Evolutionary conservation across 64 coral and sea anemone species (phyloP).

Genomic region (Pocillopora damicornis): DNA sequence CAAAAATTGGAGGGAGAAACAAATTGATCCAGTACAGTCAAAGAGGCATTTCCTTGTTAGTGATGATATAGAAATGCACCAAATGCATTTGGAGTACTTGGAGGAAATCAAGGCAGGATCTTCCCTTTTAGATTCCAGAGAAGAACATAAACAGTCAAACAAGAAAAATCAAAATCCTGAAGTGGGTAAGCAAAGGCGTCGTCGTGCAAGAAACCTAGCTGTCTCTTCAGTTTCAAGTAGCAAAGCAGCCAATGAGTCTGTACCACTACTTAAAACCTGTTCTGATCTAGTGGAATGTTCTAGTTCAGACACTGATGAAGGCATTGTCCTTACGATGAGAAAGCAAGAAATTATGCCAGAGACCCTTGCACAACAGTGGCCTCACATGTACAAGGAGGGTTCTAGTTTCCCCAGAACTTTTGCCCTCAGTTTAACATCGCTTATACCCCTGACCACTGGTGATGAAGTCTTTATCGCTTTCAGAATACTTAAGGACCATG

Average conservation of each 20-base stretch:
- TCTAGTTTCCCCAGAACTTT: conserved; percentile 51
- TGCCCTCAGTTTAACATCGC: conserved; percentile 39
- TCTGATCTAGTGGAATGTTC: background rate
- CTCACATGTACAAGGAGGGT: conserved; percentile 49
- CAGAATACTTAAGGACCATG: conserved; percentile 6
- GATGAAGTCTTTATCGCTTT: conserved; percentile 27
- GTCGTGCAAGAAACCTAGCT: conserved; percentile 19
- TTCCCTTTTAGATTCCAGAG: background rate
- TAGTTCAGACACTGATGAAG: background rate
- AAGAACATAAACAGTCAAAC: background rate
- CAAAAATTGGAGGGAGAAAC: background rate
- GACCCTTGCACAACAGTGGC: conserved; percentile 27
- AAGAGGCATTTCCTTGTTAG: background rate
- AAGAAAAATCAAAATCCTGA: background rate
- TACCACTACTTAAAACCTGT: background rate
- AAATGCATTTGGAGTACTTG: conserved; percentile 8
- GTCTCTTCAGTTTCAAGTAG: no score
- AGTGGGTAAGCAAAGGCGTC: background rate
- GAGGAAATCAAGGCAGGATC: background rate
- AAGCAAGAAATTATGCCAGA: conserved; percentile 14
- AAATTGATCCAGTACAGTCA: background rate
- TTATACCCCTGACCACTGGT: background rate
- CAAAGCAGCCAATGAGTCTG: background rate
- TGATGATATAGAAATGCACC: background rate
- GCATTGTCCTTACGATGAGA: conserved; percentile 6